Evolutionary conservation across 2,888 invertebrate species (phyloP), one percentile per base, ranked within the genome.

Genomic region (Halictus ligatus): DNA sequence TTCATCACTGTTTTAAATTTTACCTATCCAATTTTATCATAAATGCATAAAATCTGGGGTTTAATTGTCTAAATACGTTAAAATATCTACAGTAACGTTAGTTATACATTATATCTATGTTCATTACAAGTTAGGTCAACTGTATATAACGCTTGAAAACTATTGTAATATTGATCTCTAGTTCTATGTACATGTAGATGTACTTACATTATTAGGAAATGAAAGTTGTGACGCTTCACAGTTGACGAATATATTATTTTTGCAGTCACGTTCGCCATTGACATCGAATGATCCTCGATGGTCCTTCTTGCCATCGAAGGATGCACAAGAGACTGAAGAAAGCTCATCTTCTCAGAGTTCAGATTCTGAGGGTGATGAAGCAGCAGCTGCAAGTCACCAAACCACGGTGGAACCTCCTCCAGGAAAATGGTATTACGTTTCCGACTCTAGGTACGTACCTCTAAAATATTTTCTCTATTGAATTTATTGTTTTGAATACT

Each of bases 361-460:
- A 15, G 94, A 95, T 21, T 94, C 95, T 54, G 95, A 96, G 76
- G 92, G 94, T 0, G 95, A 95, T 46, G 95, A 95, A 85, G 89
- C 95, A 67, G 84, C 94, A 77, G 95, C 69, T 69, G 69, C 93
- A 15, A 95, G 95, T 80, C 92, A 93, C 43, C 90, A 95, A 0
- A 93, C 94, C 0, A 95, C 95, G 54, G 90, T 95, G 0, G 92
- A 95, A 90, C 95, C 97, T 8, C 96, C 97, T 1, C 95, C 96
- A 2, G 98, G 98, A 18, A 97, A 97, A 92, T 99, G 99, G 99
- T 99, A 98, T 96, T 98, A 98, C 94, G 97, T 99, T 76, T 99
- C 99, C 82, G 99, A 99, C 96, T 98, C 98, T 83, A 97, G 97
- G 95, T 95, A 90, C 76, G 64, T 29, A n/a, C 46, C 73, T 80